Percentiles rank a stretch among this genome's conserved stretches.
Conservation (phyloP, 2,113 vertebrate species). For the Columbina picui region DNA sequence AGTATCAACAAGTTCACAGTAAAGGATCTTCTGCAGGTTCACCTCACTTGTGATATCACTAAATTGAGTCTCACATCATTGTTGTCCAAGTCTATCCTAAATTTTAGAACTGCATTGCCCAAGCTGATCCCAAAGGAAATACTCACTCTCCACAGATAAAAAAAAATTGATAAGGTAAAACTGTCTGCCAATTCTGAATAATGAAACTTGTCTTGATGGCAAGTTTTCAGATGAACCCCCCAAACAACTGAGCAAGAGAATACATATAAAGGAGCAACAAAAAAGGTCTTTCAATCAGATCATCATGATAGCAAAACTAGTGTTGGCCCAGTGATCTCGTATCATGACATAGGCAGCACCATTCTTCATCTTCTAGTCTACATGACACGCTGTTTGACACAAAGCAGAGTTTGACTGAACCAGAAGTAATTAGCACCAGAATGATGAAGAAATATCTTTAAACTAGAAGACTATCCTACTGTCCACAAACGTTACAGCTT, state of each 20-base stretch:
- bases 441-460: neutral
- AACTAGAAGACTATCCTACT: neutral
- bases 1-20: neutral
- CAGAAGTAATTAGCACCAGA: neutral
- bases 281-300: neutral
- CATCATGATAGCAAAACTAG: neutral
- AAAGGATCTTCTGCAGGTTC: neutral
- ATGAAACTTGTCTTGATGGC: neutral
- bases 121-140: neutral
- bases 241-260: neutral
- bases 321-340: too few relatives aligned
- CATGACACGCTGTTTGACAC: accelerated
- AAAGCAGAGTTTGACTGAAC: neutral
- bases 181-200: neutral
- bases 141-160: neutral
- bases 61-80: neutral
- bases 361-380: neutral
- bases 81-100: neutral
- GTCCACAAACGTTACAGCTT: neutral
- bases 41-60: neutral
- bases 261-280: neutral
- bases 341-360: neutral
- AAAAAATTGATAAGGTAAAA: neutral
- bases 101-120: neutral
- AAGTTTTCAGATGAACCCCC: neutral